Base-by-base conservation (phyloP, 2,113 vertebrate genomes). In the Sylvietta virens region DNA sequence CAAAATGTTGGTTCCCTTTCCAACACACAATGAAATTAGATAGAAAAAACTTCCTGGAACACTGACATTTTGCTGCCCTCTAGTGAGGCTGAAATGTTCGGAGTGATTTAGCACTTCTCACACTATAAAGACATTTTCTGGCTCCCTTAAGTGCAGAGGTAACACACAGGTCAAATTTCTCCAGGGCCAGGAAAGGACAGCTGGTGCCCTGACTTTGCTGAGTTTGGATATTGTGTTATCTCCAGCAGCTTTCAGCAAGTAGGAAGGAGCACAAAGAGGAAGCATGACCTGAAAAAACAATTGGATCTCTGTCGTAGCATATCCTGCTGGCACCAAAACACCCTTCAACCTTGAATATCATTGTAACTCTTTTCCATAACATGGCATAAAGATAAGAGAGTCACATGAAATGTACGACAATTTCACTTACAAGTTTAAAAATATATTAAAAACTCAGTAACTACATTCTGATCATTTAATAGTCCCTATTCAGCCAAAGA, bases 51-150 rank as follows among this genome's bases (percentile, higher is more conserved):
- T 5, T 57, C 37, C 47, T 15, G 23, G 7, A 82, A 74, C 35
- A 23, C 23, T 40, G 24, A 65, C 22, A 31, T 42, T 23, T 11
- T 86, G 81, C 96, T 97, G 97, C 97, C 98, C 93, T 89, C 98
- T 97, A 90, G 96, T 60, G 97, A 95, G 26, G 37, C 10, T 60
- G 57, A 31, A 69, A 37, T 1, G 30, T 10, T 45, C 33, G 19
- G 22, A 3, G 37, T 24, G 39, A 40, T 50, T 72, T 9, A 48
- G 35, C 23, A 28, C 26, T 67, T 42, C 0, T 1, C 71, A 67
- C 56, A 5, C 30, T 6, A 9, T 0, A 27, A 54, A 56, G 35
- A 39, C n/a, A 45, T 18, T 5, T 11, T 58, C 27, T 47, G 45
- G 39, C 39, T 91, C 61, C 60, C 53, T 28, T 9, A 8, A 56